Percentiles rank a stretch among this genome's conserved stretches.
These are phyloP conservation scores for Anagyrus pseudococci DNA, from an alignment of 2,888 invertebrate genomes.

Conservation along the genomic window DNA sequence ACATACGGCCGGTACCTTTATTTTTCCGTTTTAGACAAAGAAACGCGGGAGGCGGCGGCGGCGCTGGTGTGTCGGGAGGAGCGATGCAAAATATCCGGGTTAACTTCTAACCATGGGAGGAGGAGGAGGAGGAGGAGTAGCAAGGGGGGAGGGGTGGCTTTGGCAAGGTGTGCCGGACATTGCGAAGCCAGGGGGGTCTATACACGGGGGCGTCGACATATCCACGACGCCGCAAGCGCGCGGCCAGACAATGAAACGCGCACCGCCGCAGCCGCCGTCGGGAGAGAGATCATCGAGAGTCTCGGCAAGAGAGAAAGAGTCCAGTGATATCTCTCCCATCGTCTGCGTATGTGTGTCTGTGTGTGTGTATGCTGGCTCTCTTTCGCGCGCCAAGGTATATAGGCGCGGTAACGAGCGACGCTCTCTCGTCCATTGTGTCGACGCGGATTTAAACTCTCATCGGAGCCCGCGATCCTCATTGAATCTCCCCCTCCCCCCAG, in stretches of 20 bases:
- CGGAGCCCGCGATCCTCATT: too few relatives aligned
- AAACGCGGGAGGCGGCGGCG: too few relatives aligned
- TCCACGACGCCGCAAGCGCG: constrained; percentile 30
- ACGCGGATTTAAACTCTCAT: too few relatives aligned
- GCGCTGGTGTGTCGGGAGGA: too few relatives aligned
- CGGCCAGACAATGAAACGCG: constrained; percentile 50
- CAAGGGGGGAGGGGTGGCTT: not conserved
- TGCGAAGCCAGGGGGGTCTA: constrained; percentile 44
- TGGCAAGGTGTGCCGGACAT: constrained; percentile 37
- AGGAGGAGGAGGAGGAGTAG: not conserved
- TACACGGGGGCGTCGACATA: constrained; percentile 59
- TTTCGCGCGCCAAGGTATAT: too few relatives aligned
- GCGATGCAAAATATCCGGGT: constrained; percentile 26
- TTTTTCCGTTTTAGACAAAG: constrained; percentile 9
- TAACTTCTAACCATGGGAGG: constrained; percentile 2
- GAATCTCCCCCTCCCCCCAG: too few relatives aligned
- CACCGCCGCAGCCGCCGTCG: constrained; percentile 18
- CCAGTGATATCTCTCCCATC: constrained; percentile 3
- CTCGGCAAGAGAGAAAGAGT: not conserved
- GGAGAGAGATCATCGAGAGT: not conserved
- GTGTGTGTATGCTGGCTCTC: too few relatives aligned
- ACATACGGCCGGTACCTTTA: too few relatives aligned
- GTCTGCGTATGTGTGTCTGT: too few relatives aligned
- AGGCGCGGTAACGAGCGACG: too few relatives aligned
- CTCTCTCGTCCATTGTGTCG: too few relatives aligned